Conservation (phyloP, 37 sponge, comb jelly and placozoan species). For the Cliona cf. orientalis region DNA sequence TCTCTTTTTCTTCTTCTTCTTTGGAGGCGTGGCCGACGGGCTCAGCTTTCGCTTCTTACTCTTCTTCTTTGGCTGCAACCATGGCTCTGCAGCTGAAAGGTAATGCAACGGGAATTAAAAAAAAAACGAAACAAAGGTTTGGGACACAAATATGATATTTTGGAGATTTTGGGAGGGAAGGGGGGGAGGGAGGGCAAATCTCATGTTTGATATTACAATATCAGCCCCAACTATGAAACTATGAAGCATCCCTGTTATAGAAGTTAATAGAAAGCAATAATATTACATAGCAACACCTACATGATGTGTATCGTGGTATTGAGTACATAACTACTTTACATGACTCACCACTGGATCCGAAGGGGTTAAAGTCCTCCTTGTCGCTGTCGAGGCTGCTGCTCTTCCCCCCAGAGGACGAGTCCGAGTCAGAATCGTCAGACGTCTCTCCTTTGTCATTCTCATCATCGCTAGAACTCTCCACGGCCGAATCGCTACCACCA, state of each 20-base stretch:
- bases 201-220: too few species aligned
- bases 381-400: background rate
- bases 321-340: background rate
- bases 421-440: background rate
- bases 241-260: too few species aligned
- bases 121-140: too few species aligned
- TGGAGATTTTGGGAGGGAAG: too few species aligned
- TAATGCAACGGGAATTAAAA: background rate
- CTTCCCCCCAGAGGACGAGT: background rate
- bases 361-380: conserved; percentile 26
- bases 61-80: conserved; percentile 49
- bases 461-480: conserved; percentile 64
- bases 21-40: background rate
- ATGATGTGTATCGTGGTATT: background rate
- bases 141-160: too few species aligned
- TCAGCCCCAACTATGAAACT: too few species aligned
- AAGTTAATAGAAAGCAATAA: too few species aligned
- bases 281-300: too few species aligned
- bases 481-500: conserved; percentile 71
- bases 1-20: conserved; percentile 31
- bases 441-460: conserved; percentile 28
- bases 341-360: conserved; percentile 34
- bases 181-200: background rate
- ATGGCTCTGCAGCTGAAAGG: conserved; percentile 33
- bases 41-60: conserved; percentile 9